Evolutionary conservation across 1,140 invertebrate genomes (phyloP).

Genomic region (Brachionus asplanchnoidis): DNA sequence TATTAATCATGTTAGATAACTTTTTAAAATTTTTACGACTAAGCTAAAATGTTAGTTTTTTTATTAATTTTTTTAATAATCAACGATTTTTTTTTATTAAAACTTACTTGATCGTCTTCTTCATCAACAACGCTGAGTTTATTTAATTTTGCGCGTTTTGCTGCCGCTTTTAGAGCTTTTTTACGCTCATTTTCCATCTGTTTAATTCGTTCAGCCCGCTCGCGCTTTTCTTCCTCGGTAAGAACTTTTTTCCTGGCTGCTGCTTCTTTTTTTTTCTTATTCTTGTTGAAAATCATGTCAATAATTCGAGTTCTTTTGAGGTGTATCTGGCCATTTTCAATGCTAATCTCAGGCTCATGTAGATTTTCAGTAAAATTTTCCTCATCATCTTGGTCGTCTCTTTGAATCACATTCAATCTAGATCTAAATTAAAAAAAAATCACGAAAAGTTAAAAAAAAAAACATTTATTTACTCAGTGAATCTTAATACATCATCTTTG

Average conservation of each 20-base stretch:
- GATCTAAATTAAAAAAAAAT: neutral
- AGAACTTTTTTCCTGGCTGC: neutral
- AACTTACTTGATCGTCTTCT: neutral
- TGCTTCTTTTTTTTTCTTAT: neutral
- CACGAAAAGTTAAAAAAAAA: neutral
- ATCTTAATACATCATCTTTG: constrained; percentile 54
- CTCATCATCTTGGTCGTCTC: neutral
- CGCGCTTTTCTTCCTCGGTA: constrained; percentile 19
- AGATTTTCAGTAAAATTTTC: neutral
- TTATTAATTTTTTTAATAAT: neutral
- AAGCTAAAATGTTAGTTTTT: neutral
- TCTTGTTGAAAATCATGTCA: neutral
- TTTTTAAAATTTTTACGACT: constrained; percentile 5
- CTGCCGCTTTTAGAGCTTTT: constrained; percentile 40
- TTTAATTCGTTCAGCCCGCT: neutral
- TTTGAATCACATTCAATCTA: neutral
- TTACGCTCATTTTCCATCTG: constrained; percentile 30
- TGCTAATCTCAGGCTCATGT: neutral
- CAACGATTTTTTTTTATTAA: neutral
- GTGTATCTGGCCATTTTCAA: neutral
- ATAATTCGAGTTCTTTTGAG: neutral
- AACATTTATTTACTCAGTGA: constrained; percentile 30
- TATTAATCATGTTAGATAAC: constrained; percentile 16
- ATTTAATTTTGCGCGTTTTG: constrained; percentile 30
- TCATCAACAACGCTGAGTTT: constrained; percentile 18